phyloP scores from a whole-genome alignment of 2,113 vertebrate species.

The Megalops atlanticus region DNA sequence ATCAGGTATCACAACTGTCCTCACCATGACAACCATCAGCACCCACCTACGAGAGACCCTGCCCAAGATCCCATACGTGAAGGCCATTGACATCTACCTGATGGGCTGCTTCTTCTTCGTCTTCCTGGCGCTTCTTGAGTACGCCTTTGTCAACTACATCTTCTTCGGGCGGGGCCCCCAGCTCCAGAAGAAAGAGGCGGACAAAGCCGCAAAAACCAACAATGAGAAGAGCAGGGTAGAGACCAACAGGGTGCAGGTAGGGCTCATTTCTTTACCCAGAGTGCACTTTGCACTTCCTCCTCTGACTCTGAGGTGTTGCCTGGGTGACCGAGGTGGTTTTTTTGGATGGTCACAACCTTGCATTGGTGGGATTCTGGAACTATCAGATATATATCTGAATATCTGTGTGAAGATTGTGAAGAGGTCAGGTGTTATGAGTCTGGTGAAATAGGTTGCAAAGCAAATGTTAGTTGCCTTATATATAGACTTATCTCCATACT shows the following conservation, averaged over 20 bases:
- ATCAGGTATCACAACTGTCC: conserved; percentile 76
- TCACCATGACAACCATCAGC: conserved; percentile 84
- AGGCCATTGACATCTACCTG: conserved; percentile 76
- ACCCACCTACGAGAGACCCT: conserved; percentile 73
- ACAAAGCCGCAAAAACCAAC: conserved; percentile 60
- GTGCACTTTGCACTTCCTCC: background rate
- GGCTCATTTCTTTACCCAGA: background rate
- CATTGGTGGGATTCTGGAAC: too few relatives aligned
- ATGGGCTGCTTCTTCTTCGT: conserved; percentile 80
- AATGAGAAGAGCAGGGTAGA: conserved; percentile 68
- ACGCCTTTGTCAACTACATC: conserved; percentile 71
- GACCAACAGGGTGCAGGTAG: conserved; percentile 75
- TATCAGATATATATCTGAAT: too few relatives aligned
- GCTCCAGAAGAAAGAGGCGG: conserved; percentile 68
- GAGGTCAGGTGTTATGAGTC: background rate
- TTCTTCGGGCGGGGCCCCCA: conserved; percentile 83
- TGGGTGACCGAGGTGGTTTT: background rate
- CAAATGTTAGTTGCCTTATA: background rate
- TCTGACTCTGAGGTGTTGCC: background rate
- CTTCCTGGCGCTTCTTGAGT: conserved; percentile 28
- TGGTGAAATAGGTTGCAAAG: background rate
- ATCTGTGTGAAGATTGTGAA: background rate
- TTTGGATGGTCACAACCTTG: background rate
- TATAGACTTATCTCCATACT: background rate
- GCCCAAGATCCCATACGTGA: conserved; percentile 29